These are phyloP conservation scores for Epinotia brunnichana DNA, from an alignment of 2,888 invertebrate species.

Conservation along the genomic window DNA sequence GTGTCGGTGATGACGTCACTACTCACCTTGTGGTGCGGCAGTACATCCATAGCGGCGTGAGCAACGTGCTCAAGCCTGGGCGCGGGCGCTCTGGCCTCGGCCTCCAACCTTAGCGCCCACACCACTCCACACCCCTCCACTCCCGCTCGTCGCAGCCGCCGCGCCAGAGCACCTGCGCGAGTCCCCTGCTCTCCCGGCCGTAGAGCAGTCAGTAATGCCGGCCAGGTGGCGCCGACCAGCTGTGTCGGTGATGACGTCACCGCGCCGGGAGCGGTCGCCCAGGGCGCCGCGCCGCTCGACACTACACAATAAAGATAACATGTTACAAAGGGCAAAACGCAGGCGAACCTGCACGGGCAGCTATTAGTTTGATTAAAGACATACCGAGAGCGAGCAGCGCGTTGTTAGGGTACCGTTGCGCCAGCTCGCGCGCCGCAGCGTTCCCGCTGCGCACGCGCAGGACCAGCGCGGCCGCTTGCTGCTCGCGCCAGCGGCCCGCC, in stretches of 20 bases:
- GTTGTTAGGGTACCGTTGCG: slow-evolving; percentile 28
- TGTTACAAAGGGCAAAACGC: too few relatives aligned
- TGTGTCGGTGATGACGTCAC: slow-evolving; percentile 36
- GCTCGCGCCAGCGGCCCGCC: slow-evolving; percentile 42
- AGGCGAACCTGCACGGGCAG: too few relatives aligned
- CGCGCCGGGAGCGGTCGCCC: slow-evolving; percentile 52
- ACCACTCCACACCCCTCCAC: slow-evolving; percentile 47
- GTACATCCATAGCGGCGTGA: slow-evolving; percentile 34
- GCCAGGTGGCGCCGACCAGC: slow-evolving; percentile 52
- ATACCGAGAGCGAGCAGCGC: slow-evolving; percentile 29
- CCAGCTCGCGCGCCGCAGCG: slow-evolving; percentile 53
- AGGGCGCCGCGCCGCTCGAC: slow-evolving; percentile 51
- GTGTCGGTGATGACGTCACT: too few relatives aligned
- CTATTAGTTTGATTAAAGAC: too few relatives aligned
- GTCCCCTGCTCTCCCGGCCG: slow-evolving; percentile 40
- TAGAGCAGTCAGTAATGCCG: slow-evolving; percentile 52
- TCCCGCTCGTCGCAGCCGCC: slow-evolving; percentile 45
- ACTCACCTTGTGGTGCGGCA: too few relatives aligned
- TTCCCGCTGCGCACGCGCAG: slow-evolving; percentile 46
- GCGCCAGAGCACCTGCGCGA: slow-evolving; percentile 43
- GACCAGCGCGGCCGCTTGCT: slow-evolving; percentile 45
- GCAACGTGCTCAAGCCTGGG: slow-evolving; percentile 53
- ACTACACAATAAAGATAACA: not conserved
- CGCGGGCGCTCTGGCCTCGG: slow-evolving; percentile 50
- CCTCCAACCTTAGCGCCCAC: slow-evolving; percentile 51